Conservation (phyloP, 2,113 vertebrate genomes). For the human region DNA sequence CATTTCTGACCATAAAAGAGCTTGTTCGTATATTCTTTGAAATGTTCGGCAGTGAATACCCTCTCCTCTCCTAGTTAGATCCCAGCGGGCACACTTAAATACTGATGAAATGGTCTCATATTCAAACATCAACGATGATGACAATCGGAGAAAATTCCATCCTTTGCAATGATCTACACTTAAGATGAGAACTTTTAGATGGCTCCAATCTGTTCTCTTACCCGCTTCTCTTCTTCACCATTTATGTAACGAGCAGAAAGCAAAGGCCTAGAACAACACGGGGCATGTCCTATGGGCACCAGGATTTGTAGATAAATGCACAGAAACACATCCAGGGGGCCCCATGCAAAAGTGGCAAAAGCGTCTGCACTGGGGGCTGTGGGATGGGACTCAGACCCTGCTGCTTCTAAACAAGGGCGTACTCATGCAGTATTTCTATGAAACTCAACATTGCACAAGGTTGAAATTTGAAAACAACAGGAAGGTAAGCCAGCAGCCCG, state of each 20-base stretch:
- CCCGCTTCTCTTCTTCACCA: background rate
- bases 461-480: background rate
- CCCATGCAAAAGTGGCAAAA: background rate
- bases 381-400: background rate
- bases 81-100: background rate
- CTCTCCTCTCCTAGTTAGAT: background rate
- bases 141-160: no score
- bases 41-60: no score
- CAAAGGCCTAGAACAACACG: background rate
- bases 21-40: fast-evolving
- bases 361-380: background rate
- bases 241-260: background rate
- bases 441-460: background rate
- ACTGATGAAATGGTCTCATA: background rate
- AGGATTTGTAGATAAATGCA: fast-evolving
- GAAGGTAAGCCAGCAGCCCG: background rate
- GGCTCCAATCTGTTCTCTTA: background rate
- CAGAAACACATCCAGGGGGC: background rate
- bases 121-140: background rate
- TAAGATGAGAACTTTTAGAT: background rate
- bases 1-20: background rate
- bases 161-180: background rate
- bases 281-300: background rate
- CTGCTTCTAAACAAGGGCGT: background rate
- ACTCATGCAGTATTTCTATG: background rate